Evolutionary conservation across 1,140 invertebrate species (phyloP).

Genomic region (Listronotus oregonensis): DNA sequence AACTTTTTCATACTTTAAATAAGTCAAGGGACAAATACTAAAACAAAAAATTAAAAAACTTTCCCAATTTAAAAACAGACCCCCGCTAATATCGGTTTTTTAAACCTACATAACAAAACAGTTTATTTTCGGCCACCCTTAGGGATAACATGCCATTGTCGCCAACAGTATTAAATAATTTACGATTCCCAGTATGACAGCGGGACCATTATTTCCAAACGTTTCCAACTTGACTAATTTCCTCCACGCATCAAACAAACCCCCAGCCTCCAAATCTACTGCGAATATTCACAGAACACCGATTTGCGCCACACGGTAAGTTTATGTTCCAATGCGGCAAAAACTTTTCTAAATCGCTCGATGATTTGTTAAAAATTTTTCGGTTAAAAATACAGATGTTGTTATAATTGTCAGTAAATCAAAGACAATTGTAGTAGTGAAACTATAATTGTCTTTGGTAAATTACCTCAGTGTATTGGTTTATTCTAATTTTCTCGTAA

Average conservation of each 20-base stretch:
- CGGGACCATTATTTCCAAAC: slow-evolving; percentile 26
- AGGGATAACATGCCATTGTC: background rate
- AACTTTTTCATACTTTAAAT: no score
- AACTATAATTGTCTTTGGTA: no score
- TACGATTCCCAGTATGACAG: slow-evolving; percentile 3
- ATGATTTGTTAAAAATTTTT: slow-evolving; percentile 17
- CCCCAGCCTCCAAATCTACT: slow-evolving; percentile 23
- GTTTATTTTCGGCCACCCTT: no score
- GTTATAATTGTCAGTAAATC: background rate
- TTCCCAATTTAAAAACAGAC: no score
- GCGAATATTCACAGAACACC: slow-evolving; percentile 35
- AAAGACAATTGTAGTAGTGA: no score
- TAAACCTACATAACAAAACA: no score
- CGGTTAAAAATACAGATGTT: background rate
- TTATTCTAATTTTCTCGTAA: no score
- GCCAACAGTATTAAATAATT: slow-evolving; percentile 24
- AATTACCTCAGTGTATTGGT: no score
- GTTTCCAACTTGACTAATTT: slow-evolving; percentile 33
- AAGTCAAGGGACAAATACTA: no score
- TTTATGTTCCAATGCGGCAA: slow-evolving; percentile 36
- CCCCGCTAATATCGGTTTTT: no score
- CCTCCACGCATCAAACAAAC: slow-evolving; percentile 30
- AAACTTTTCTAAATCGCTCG: slow-evolving; percentile 35
- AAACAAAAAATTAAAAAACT: no score
- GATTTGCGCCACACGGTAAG: slow-evolving; percentile 29